Base-by-base conservation (phyloP, 2,888 invertebrate genomes). In the Mythimna lalbum region DNA sequence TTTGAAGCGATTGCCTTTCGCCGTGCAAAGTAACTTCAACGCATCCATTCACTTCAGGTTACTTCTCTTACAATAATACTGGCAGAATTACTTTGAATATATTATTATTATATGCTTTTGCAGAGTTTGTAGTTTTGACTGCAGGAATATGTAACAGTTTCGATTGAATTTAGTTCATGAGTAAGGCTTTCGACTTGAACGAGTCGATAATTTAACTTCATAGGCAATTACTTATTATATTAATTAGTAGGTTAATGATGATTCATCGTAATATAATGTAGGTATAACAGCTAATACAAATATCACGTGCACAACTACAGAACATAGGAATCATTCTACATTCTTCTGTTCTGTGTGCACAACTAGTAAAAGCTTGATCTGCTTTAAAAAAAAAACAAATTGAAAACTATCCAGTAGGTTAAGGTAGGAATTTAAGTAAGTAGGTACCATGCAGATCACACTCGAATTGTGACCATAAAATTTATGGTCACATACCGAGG, bases 1-100 rank as follows among this genome's bases (percentile, higher is more conserved):
- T 27, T 7, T 55, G 39, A 65, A 75, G 49, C 65, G 47, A 47
- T 59, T 63, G 49, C 64, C 82, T 77, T 77, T 72, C 66, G 67
- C 73, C 64, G 62, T 47, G 70, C 21, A 69, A 50, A 31, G 47
- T 63, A 64, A 78, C 52, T 55, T 47, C 57, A 55, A 82, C 47
- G 50, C 67, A 65, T 82, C 67, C 82, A 73, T 79, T 67, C 64
- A 79, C 64, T 78, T 68, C 39, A 56, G 52, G 36, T 72, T 64
- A 50, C 52, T 62, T 43, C 39, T 65, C 55, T 33, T 55, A 47
- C 7, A 43, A 43, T 14, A 74, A 74, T 79, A 62, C 31, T 52
- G 19, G 17, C 5, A 55, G 31, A 27, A n/a, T 47, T n/a, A 43
- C 43, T 56, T 60, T n/a, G 50, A 60, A 61, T 43, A 60, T n/a